Base-by-base conservation (phyloP, 1,140 invertebrate species). In the Cydia pomonella region DNA sequence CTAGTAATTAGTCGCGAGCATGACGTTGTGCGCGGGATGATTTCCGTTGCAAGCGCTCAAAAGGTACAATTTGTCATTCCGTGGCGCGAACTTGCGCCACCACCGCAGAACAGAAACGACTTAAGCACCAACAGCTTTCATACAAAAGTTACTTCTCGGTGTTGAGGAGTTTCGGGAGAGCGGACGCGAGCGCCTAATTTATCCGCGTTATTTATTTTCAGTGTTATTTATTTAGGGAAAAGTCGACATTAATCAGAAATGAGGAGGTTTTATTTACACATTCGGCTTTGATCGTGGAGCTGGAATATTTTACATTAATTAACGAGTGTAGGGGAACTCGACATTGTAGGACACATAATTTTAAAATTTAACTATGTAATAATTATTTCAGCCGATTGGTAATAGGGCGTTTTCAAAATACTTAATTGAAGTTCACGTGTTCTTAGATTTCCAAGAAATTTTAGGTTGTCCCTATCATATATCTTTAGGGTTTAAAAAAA, bases 171-270 rank as follows among this genome's bases (percentile, higher is more conserved):
- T 3, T 10, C 50, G 16, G 5, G 21, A 7, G 80, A 84, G 86
- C 87, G 88, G 89, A 91, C 89, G 85, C 80, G 83, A 79, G 82
- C 85, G 86, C 85, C 84, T 92, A 91, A 91, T 91, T 92, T 92
- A 92, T 92, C 90, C 84, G 87, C 18, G 53, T 59, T 59, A 59
- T 53, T 53, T 53, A 53, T 53, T 53, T 53, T 53, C 16, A 86
- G 89, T 91, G 90, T 91, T 91, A 92, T 91, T 92, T 91, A 91
- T 92, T 88, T 91, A 91, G 86, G 88, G 90, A 92, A 91, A 89
- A 90, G 84, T 85, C 76, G 89, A 84, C 88, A 91, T 92, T 91
- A 92, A 92, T 92, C 89, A 92, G 87, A 88, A 87, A 83, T 87
- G 85, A 86, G 84, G 82, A 87, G 82, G 87, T 92, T 90, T 92